phyloP scores from a whole-genome alignment of 1,140 invertebrate species.

The Tetragonula clypearis region DNA sequence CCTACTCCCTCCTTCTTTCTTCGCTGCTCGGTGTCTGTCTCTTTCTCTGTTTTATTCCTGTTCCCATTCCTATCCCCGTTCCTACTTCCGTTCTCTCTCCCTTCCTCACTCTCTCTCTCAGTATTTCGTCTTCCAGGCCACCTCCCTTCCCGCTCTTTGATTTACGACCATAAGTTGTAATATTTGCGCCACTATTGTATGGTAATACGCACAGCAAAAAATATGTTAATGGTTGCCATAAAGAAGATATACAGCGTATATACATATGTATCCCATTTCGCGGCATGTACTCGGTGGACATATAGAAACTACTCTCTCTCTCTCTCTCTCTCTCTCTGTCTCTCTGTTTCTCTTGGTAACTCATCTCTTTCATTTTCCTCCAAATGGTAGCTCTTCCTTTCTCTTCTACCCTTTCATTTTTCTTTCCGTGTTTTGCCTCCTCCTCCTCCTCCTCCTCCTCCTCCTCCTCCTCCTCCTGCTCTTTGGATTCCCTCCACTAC shows the following conservation, averaged over 20 bases:
- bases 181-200: conserved; percentile 81
- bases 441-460: conserved; percentile 2
- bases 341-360: neutral
- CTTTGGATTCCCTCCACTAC: neutral
- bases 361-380: conserved; percentile 8
- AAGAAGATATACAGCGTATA: conserved; percentile 79
- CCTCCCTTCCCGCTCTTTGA: conserved; percentile 64
- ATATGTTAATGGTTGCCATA: conserved; percentile 81
- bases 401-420: conserved; percentile 5
- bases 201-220: conserved; percentile 80
- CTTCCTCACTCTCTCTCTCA: conserved; percentile 2
- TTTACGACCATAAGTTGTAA: conserved; percentile 80
- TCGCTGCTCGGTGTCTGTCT: neutral
- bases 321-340: neutral
- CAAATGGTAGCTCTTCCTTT: conserved; percentile 4
- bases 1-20: conserved; percentile 23
- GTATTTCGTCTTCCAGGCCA: conserved; percentile 7
- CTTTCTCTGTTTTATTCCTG: neutral
- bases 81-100: neutral
- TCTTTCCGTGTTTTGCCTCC: conserved; percentile 14
- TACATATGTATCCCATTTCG: conserved; percentile 76
- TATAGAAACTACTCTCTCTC: conserved; percentile 66
- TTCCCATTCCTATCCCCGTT: conserved; percentile 16
- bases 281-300: conserved; percentile 75
- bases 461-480: conserved; percentile 5